A percentile compares a stretch with the other conserved stretches of the same genome.
phyloP scores from a whole-genome alignment of 2,888 invertebrate species.

The Apamea epomidion region DNA sequence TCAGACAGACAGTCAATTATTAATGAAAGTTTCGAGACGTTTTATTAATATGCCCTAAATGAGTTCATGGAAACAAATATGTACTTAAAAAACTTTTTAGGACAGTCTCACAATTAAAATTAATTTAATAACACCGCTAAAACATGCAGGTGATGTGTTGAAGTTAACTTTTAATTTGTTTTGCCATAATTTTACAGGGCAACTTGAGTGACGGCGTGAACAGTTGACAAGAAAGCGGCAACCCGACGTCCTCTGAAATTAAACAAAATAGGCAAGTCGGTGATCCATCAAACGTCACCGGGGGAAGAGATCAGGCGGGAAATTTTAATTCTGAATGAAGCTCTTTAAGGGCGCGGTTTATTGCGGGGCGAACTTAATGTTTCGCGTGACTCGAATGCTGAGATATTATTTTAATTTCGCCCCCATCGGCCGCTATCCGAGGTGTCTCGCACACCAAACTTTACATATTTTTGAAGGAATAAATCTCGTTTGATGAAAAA shows the following conservation, averaged over 20 bases:
- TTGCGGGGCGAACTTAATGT: constrained; percentile 88
- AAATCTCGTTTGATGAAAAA: constrained; percentile 89
- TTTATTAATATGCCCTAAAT: constrained; percentile 29
- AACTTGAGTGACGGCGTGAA: constrained; percentile 60
- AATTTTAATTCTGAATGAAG: constrained; percentile 89
- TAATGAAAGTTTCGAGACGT: constrained; percentile 30
- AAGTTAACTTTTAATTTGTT: constrained; percentile 67
- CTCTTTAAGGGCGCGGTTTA: constrained; percentile 88
- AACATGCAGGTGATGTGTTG: constrained; percentile 51
- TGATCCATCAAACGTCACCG: constrained; percentile 88
- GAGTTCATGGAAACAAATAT: constrained; percentile 17
- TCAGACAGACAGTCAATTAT: constrained; percentile 22
- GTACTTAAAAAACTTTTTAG: constrained; percentile 41
- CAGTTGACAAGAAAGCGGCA: constrained; percentile 56
- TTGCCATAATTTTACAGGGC: constrained; percentile 49
- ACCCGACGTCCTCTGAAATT: constrained; percentile 62
- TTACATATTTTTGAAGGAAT: constrained; percentile 88
- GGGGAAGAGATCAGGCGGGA: constrained; percentile 85
- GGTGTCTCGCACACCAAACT: constrained; percentile 81
- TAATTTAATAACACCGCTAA: constrained; percentile 45
- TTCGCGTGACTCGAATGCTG: constrained; percentile 89
- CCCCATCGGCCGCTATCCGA: constrained; percentile 80
- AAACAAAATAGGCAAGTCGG: constrained; percentile 79
- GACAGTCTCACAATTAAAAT: constrained; percentile 31
- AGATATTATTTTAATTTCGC: constrained; percentile 89